Base-by-base conservation (phyloP, 2,888 invertebrate species). In the Lepidocyrtoides sp. region DNA sequence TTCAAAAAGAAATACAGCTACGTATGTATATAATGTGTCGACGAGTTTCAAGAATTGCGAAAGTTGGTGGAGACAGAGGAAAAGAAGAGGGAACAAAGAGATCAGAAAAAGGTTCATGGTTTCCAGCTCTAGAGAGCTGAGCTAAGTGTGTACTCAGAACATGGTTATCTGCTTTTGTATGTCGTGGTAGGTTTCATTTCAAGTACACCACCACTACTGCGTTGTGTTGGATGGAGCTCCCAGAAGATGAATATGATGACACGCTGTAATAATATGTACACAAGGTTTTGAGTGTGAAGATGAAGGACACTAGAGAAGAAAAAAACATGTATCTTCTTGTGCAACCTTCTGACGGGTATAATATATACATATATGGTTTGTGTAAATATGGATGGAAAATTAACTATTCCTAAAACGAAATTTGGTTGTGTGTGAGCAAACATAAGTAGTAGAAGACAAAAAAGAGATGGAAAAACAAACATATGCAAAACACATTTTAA, bases 401-500 rank as follows among this genome's bases (percentile, higher is more conserved):
- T 44, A 23, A 77, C 14, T 48, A 51, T 51, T 23, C 77, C 77
- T 51, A 5, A 2, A 4, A 48, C 26, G 17, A 12, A 69, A 7
- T 36, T 17, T 29, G 12, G n/a, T n/a, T 32, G 5, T 17, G 3
- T 63, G 29, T n/a, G 1, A n/a, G 17, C 17, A 69, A 14, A n/a
- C 2, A 77, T 26, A 77, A 17, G n/a, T n/a, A n/a, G n/a, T n/a
- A 26, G 8, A 51, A 12, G 29, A n/a, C 29, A 48, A 51, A 77
- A 51, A 51, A 14, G 26, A 36, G 17, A 44, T 0, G 44, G 20
- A 44, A 81, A 17, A 32, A 20, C 23, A 75, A 84, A 66, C 84
- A 84, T 48, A 2, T 84, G 51, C n/a, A n/a, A 48, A 14, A 48
- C 69, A 51, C 84, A 84, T 69, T n/a, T 84, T 69, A 20, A 23